Percentiles rank a stretch among this genome's conserved stretches.
Evolutionary conservation across 2,888 invertebrate genomes (phyloP).

Genomic region (Dioctria linearis): DNA sequence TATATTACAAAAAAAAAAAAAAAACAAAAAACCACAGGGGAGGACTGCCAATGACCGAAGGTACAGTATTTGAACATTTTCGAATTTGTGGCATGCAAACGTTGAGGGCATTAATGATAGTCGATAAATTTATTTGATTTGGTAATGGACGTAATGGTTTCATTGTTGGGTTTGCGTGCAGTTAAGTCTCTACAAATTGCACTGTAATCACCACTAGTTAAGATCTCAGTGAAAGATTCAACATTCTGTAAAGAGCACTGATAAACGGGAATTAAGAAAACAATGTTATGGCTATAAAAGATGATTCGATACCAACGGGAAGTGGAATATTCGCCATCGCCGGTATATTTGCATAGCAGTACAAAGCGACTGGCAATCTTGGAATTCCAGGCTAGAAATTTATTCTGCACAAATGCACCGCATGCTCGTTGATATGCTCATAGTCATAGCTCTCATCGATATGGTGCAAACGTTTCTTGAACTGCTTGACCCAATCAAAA

Average conservation of each 20-base stretch:
- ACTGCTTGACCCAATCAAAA: conserved; percentile 37
- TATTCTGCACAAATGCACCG: neutral
- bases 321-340: conserved; percentile 9
- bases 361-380: neutral
- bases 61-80: neutral
- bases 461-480: conserved; percentile 31
- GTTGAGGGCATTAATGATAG: conserved; percentile 34
- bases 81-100: conserved; percentile 41
- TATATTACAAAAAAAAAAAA: too few relatives aligned
- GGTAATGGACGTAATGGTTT: conserved; percentile 52
- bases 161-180: conserved; percentile 54
- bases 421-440: conserved; percentile 26
- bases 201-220: conserved; percentile 52
- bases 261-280: conserved; percentile 48
- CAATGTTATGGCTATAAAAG: conserved; percentile 44
- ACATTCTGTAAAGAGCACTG: neutral
- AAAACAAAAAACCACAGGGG: too few relatives aligned
- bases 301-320: conserved; percentile 42
- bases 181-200: conserved; percentile 49
- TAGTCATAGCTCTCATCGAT: conserved; percentile 3
- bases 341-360: conserved; percentile 38
- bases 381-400: neutral
- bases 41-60: too few relatives aligned
- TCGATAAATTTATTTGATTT: conserved; percentile 54
- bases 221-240: conserved; percentile 31